phyloP scores from a whole-genome alignment of 92 coral and sea anemone genomes.

The Parazoanthus darwini region DNA sequence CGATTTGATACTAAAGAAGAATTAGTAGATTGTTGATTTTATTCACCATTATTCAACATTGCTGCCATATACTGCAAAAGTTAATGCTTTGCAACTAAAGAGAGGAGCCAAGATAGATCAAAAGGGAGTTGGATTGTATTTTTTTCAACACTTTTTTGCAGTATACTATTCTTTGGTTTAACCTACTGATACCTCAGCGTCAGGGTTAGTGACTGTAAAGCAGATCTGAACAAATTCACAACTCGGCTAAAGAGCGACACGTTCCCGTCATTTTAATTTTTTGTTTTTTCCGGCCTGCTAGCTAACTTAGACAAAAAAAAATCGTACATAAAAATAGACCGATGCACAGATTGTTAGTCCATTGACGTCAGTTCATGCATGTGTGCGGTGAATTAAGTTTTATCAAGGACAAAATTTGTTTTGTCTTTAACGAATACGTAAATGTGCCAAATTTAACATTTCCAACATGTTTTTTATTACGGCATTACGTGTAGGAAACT shows the following conservation, averaged over 20 bases:
- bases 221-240: background rate
- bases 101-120: background rate
- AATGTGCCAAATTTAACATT: no score
- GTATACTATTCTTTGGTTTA: no score
- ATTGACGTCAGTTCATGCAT: background rate
- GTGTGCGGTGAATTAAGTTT: background rate
- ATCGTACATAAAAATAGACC: background rate
- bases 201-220: background rate
- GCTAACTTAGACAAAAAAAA: background rate
- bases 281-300: no score
- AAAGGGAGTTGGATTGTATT: background rate
- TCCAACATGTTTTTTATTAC: background rate
- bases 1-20: no score
- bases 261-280: no score
- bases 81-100: no score
- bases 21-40: no score
- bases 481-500: background rate
- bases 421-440: background rate
- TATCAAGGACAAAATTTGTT: background rate
- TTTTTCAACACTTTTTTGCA: background rate
- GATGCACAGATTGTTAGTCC: background rate
- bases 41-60: no score
- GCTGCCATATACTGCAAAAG: background rate
- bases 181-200: background rate
- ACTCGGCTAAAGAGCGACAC: background rate